phyloP scores from a whole-genome alignment of 2,797 vertebrate genomes.

The Lutjanus campechanus region DNA sequence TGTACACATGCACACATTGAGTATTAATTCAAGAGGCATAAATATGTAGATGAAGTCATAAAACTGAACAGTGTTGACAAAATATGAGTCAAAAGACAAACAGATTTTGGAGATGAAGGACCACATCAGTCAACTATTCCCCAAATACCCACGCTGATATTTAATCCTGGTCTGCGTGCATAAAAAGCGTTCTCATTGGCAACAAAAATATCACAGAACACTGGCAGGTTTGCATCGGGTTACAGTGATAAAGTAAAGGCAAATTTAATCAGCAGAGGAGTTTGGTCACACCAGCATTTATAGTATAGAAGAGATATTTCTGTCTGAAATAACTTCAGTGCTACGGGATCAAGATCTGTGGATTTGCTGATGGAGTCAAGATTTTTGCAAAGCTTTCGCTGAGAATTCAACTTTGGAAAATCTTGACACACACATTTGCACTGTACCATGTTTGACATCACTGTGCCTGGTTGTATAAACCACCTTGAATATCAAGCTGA shows the following conservation, averaged over 20 bases:
- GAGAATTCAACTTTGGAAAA: background rate
- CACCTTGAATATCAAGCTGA: too few species aligned
- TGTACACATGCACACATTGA: constrained; percentile 42
- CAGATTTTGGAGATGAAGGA: constrained; percentile 49
- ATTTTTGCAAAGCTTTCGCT: background rate
- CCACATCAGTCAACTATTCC: constrained; percentile 44
- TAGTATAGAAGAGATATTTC: too few species aligned
- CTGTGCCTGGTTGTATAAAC: too few species aligned
- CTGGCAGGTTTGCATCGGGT: background rate
- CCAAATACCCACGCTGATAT: constrained; percentile 41
- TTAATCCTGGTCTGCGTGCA: constrained; percentile 35
- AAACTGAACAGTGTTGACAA: constrained; percentile 52
- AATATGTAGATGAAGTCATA: constrained; percentile 71
- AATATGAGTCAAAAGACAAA: constrained; percentile 55
- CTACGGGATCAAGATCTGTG: background rate
- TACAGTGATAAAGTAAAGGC: constrained; percentile 14
- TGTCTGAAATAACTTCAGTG: background rate
- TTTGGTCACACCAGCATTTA: background rate
- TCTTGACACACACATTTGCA: background rate
- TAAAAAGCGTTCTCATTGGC: constrained; percentile 1
- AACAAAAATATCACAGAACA: constrained; percentile 16
- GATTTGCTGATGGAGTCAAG: background rate
- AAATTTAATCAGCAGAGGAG: background rate
- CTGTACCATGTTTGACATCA: background rate
- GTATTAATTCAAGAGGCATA: constrained; percentile 62